Percentiles rank a stretch among this genome's conserved stretches.
Conservation (phyloP, 2,888 invertebrate species). For the Tenthredo mesomela region DNA sequence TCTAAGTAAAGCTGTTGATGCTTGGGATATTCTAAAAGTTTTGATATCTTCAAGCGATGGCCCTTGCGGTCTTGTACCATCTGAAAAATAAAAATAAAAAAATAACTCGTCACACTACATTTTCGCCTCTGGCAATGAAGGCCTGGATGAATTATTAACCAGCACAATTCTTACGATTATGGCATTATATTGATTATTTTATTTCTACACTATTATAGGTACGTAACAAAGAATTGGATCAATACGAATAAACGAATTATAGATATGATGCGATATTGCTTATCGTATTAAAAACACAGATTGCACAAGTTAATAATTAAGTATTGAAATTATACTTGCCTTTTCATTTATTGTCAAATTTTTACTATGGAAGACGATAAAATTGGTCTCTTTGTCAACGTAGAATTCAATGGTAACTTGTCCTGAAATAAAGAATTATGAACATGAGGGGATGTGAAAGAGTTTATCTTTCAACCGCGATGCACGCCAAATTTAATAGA, state of each 20-base stretch:
- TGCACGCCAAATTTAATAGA: not conserved
- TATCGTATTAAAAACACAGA: not conserved
- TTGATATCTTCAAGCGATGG: constrained; percentile 85
- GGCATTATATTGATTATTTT: not conserved
- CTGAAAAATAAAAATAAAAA: constrained; percentile 65
- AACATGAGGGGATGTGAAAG: not conserved
- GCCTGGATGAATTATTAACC: not conserved
- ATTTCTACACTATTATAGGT: not conserved
- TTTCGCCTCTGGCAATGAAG: not conserved
- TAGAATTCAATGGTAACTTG: constrained; percentile 93
- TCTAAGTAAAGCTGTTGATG: constrained; percentile 93
- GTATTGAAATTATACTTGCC: constrained; percentile 72
- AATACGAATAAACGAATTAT: constrained; percentile 10
- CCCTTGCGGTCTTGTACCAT: constrained; percentile 83
- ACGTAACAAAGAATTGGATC: not conserved
- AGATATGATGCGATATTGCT: not conserved
- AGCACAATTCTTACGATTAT: not conserved
- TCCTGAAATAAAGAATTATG: constrained; percentile 79
- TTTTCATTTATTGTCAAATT: constrained; percentile 93
- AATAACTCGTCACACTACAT: not conserved
- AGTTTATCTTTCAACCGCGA: not conserved
- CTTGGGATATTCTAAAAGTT: constrained; percentile 88
- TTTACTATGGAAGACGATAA: constrained; percentile 91
- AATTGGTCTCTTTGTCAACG: constrained; percentile 89
- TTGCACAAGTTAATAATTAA: not conserved